Conservation (phyloP, 2,113 vertebrate species). For the Podiceps cristatus region DNA sequence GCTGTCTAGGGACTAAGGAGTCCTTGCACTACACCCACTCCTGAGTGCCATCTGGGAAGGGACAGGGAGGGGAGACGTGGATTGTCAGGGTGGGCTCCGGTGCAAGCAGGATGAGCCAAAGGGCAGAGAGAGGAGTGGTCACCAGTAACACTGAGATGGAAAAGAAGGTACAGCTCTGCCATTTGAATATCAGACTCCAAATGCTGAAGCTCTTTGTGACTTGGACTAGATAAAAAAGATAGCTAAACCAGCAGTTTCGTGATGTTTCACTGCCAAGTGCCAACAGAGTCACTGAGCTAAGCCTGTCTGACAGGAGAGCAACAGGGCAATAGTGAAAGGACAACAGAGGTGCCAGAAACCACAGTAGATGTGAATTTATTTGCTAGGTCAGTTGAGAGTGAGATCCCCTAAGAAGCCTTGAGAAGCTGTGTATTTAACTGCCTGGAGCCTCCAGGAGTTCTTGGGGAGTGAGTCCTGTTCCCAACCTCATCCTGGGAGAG, state of each 20-base stretch:
- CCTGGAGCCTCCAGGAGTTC: background rate
- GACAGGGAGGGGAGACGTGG: fast-evolving
- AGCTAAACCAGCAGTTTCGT: background rate
- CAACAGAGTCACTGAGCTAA: background rate
- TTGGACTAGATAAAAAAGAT: background rate
- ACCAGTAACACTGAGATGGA: background rate
- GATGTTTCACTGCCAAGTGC: background rate
- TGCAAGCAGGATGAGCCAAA: background rate
- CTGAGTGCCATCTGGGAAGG: background rate
- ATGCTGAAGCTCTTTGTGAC: background rate
- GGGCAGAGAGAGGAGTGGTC: background rate
- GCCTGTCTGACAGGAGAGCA: background rate
- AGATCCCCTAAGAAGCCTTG: background rate
- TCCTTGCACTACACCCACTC: background rate
- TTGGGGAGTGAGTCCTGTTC: background rate
- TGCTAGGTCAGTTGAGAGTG: background rate
- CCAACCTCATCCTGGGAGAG: background rate
- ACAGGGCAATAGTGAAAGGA: background rate
- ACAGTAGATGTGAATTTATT: background rate
- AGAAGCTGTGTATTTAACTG: background rate
- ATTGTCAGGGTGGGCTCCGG: background rate
- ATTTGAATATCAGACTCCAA: background rate
- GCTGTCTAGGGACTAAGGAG: fast-evolving
- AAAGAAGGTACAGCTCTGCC: background rate
- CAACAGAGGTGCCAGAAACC: background rate